A percentile compares a stretch with the other conserved stretches of the same genome.
These are phyloP conservation scores for Lepidocyrtinus sp. DNA, from an alignment of 2,888 invertebrate genomes.

Conservation along the genomic window DNA sequence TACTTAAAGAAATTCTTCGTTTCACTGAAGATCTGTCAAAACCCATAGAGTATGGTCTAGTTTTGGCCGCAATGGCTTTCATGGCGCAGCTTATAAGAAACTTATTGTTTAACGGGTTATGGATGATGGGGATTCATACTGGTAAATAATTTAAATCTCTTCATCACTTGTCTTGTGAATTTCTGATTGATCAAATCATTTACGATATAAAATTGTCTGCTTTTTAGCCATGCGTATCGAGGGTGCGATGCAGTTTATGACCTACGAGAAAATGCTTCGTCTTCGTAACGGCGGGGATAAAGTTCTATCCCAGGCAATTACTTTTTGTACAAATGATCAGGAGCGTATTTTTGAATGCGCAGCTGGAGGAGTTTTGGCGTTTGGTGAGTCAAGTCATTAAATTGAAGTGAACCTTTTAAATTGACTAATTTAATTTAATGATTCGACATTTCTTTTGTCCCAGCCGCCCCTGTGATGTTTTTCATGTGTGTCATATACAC, in stretches of 20 bases:
- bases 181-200: neutral
- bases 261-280: slow-evolving; percentile 73
- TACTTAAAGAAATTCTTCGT: slow-evolving; percentile 57
- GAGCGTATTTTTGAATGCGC: slow-evolving; percentile 73
- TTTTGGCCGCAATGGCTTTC: slow-evolving; percentile 71
- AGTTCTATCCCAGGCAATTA: slow-evolving; percentile 72
- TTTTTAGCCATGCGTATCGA: slow-evolving; percentile 70
- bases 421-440: slow-evolving; percentile 1
- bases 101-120: slow-evolving; percentile 71
- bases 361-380: slow-evolving; percentile 71
- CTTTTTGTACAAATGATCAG: slow-evolving; percentile 72
- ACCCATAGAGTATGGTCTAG: slow-evolving; percentile 69
- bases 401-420: slow-evolving; percentile 10
- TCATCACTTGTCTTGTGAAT: no score
- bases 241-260: slow-evolving; percentile 71
- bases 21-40: slow-evolving; percentile 69
- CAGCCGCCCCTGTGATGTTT: slow-evolving; percentile 72
- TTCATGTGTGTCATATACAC: slow-evolving; percentile 72
- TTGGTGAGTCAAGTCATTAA: slow-evolving; percentile 64
- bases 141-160: no score
- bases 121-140: slow-evolving; percentile 71
- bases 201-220: neutral
- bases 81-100: slow-evolving; percentile 71
- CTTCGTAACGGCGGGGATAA: slow-evolving; percentile 72
- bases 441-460: slow-evolving; percentile 60